Conservation (phyloP, 2,113 vertebrate genomes). For the Spermophilus dauricus region DNA sequence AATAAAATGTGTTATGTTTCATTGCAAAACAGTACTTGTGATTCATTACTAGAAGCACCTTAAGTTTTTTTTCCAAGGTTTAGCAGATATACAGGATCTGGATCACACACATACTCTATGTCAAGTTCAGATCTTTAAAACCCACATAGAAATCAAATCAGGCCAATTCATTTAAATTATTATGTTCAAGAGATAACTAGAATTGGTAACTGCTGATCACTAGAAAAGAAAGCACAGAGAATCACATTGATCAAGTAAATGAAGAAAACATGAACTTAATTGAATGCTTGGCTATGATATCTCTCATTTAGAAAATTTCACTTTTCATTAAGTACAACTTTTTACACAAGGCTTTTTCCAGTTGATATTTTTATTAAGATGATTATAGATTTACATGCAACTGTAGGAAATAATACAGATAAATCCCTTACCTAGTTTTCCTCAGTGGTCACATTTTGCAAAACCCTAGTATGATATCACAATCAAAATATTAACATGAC, state of each 20-base stretch:
- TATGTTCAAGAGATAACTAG: background rate
- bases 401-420: background rate
- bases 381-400: background rate
- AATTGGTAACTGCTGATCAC: background rate
- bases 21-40: background rate
- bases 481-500: background rate
- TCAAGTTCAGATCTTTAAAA: background rate
- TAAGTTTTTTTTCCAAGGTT: background rate
- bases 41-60: background rate
- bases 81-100: background rate
- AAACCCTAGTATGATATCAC: background rate
- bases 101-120: background rate
- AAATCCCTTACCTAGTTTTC: background rate
- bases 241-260: background rate
- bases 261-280: background rate
- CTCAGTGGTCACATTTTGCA: background rate
- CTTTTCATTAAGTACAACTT: background rate
- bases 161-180: background rate
- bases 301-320: background rate
- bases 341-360: background rate
- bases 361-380: background rate
- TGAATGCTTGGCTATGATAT: background rate
- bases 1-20: background rate
- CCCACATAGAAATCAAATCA: background rate
- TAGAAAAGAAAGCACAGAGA: slow-evolving; percentile 21